phyloP scores from a whole-genome alignment of 1,140 invertebrate genomes.

The Dufourea novaeangliae region DNA sequence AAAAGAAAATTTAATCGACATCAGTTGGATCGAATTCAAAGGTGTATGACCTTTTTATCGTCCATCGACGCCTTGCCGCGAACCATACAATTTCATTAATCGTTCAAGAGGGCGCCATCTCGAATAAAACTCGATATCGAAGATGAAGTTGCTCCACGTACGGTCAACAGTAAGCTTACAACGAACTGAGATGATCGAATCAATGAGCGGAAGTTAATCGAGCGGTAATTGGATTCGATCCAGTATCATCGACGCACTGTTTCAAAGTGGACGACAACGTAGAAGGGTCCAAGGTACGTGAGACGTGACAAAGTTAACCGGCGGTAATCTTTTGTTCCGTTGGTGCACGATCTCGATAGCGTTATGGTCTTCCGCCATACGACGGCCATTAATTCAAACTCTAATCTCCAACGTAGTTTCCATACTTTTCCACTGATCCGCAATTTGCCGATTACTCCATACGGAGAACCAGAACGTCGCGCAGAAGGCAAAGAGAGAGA shows the following conservation, averaged over 20 bases:
- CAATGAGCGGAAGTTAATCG: constrained; percentile 41
- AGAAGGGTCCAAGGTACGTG: constrained; percentile 4
- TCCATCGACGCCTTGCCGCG: neutral
- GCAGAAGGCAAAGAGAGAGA: neutral
- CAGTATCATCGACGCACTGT: constrained; percentile 13
- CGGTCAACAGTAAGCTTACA: constrained; percentile 17
- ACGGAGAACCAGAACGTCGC: neutral
- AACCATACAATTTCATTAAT: neutral
- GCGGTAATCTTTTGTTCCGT: constrained; percentile 28
- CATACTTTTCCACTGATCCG: constrained; percentile 44
- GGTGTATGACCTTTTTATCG: no score
- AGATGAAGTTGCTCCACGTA: neutral
- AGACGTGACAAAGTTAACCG: constrained; percentile 35
- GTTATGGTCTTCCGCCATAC: neutral
- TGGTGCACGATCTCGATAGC: constrained; percentile 24
- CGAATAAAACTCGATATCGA: constrained; percentile 21
- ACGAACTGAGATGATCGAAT: constrained; percentile 22
- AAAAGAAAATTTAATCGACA: no score
- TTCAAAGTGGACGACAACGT: neutral
- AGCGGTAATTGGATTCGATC: constrained; percentile 33
- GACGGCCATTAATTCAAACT: constrained; percentile 45
- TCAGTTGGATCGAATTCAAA: no score
- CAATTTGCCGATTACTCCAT: constrained; percentile 14
- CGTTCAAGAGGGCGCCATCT: neutral
- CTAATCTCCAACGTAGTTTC: constrained; percentile 35